Base-by-base conservation (phyloP, 2,888 invertebrate species). In the Ochropleura plecta region DNA sequence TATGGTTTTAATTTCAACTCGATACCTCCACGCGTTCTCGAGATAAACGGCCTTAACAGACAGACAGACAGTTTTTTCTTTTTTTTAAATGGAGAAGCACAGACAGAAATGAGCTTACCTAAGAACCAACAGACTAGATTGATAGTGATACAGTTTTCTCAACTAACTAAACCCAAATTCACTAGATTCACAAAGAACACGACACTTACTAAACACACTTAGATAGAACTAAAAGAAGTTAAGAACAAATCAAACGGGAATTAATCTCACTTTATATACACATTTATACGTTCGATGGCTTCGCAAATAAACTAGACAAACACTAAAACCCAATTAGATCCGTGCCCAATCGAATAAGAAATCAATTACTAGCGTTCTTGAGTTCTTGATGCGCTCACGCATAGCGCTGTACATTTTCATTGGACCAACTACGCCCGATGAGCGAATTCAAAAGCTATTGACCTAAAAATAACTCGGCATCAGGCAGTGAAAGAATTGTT, bases 381-480 rank as follows among this genome's bases (percentile, higher is more conserved):
- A 85, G 79, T 86, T 86, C 88, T 89, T 92, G 91, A 85, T 85
- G 81, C 87, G 57, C 81, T 87, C 80, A 85, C 85, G 91, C 92
- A 92, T 92, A 89, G 82, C 78, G 77, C 86, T 78, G 73, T 84
- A 86, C 76, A 86, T 88, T 88, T 90, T 89, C 89, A 91, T 91
- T 90, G 88, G 90, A 88, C 88, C 88, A 89, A 90, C 90, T 88
- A 88, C 86, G 91, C 85, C 89, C 90, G 94, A 94, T 93, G 93
- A 94, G 93, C 94, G 91, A 94, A 94, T 94, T 91, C 92, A 92
- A 92, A 92, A 93, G 93, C 93, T 92, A 94, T 94, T 93, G 93
- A 92, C 95, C 95, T 94, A 95, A 93, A 95, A 95, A 95, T 95
- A 95, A 90, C 92, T 84, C 88, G 78, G 81, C 86, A 87, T 81